A percentile compares a stretch with the other conserved stretches of the same genome.
Evolutionary conservation across 2,113 vertebrate genomes (phyloP).

Genomic region (Hystrix cristata): DNA sequence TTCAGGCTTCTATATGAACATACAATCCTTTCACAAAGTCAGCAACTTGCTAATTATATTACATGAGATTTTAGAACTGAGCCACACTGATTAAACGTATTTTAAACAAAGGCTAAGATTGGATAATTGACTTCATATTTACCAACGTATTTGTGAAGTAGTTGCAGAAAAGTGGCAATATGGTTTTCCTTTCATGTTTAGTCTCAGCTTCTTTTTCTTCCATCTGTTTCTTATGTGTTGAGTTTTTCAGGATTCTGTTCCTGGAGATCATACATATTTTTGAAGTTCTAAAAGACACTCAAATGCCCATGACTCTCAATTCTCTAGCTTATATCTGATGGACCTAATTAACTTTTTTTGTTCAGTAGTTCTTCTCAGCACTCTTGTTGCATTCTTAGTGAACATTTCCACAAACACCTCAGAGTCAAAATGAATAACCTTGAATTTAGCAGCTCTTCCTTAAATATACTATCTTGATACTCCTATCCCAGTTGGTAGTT

Average conservation of each 20-base stretch:
- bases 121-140: conserved; percentile 15
- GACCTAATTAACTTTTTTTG: background rate
- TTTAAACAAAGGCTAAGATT: conserved; percentile 56
- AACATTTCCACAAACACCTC: background rate
- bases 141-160: conserved; percentile 47
- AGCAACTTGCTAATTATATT: conserved; percentile 55
- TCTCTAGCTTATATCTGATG: background rate
- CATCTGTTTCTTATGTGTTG: conserved; percentile 36
- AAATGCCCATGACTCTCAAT: background rate
- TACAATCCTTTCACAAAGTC: conserved; percentile 33
- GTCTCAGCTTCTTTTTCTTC: conserved; percentile 55
- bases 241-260: conserved; percentile 49
- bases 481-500: background rate
- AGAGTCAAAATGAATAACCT: background rate
- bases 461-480: background rate
- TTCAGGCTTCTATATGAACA: background rate
- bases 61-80: conserved; percentile 63
- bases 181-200: conserved; percentile 62
- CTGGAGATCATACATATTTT: conserved; percentile 19
- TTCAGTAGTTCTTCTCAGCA: background rate
- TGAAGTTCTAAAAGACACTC: background rate
- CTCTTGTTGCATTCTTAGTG: background rate
- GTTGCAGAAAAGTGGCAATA: conserved; percentile 5
- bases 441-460: background rate
- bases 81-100: conserved; percentile 53